phyloP scores from a whole-genome alignment of 1,140 invertebrate species.

The Hydropsyche tenuis region DNA sequence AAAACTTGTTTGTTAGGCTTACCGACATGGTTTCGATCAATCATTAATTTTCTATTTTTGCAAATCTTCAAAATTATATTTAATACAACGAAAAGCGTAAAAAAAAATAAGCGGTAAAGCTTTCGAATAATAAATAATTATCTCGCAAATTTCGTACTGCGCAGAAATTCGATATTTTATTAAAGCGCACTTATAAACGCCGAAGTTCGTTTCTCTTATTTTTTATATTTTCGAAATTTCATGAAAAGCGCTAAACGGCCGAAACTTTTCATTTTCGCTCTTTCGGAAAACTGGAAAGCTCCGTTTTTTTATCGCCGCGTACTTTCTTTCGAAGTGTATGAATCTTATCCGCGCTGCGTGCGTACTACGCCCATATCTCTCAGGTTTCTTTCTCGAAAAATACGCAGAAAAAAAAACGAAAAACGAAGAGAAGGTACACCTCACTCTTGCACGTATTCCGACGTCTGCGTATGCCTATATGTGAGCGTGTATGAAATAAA shows the following conservation, averaged over 20 bases:
- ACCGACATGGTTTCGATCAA: too few species aligned
- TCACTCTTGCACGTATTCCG: background rate
- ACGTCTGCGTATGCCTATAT: too few species aligned
- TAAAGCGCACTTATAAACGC: background rate
- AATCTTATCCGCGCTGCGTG: slow-evolving; percentile 26
- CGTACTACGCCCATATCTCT: slow-evolving; percentile 39
- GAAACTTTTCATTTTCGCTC: too few species aligned
- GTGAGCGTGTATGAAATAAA: slow-evolving; percentile 23
- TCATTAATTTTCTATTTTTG: too few species aligned
- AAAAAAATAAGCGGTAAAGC: too few species aligned
- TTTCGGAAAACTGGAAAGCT: background rate
- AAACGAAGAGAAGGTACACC: background rate
- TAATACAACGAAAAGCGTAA: too few species aligned
- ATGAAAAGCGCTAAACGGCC: too few species aligned
- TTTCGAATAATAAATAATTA: background rate
- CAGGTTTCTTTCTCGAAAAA: slow-evolving; percentile 31
- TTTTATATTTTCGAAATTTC: too few species aligned
- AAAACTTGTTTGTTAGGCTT: slow-evolving; percentile 55
- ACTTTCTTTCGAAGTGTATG: slow-evolving; percentile 26
- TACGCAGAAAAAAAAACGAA: slow-evolving; percentile 5
- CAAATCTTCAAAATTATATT: too few species aligned
- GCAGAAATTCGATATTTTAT: background rate
- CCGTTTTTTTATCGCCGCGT: slow-evolving; percentile 7
- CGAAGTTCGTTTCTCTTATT: background rate
- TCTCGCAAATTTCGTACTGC: background rate